Evolutionary conservation across 30 jellyfish, hydroid and myxozoan genomes (phyloP).

Genomic region (Pelagia noctiluca): DNA sequence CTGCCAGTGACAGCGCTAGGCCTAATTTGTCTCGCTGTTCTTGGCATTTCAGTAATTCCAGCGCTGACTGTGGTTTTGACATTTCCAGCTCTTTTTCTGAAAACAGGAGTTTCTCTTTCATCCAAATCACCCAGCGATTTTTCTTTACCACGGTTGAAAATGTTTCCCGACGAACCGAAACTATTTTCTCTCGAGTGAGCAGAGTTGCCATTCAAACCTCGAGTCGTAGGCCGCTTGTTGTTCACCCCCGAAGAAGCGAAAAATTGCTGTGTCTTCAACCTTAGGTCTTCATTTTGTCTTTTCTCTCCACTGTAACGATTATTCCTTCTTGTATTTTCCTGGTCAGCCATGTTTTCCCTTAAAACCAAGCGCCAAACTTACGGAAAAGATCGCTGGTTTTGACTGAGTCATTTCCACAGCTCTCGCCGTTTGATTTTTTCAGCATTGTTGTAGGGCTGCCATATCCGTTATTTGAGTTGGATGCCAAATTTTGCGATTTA

Average conservation of each 20-base stretch:
- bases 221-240: conserved; percentile 1
- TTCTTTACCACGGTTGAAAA: too few species aligned
- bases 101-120: conserved; percentile 17
- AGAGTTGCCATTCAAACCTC: too few species aligned
- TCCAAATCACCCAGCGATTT: conserved; percentile 3
- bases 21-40: not conserved
- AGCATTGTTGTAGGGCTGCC: too few species aligned
- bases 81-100: conserved; percentile 64
- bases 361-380: not conserved
- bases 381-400: not conserved
- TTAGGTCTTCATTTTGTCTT: conserved; percentile 7
- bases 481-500: too few species aligned
- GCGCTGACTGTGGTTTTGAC: conserved; percentile 6
- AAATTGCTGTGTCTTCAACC: conserved; percentile 54
- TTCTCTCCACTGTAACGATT: not conserved
- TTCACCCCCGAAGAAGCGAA: conserved; percentile 15
- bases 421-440: too few species aligned
- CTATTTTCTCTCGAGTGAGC: too few species aligned
- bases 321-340: conserved; percentile 26
- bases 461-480: too few species aligned
- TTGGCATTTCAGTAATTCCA: not conserved
- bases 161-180: too few species aligned
- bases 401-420: not conserved
- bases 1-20: too few species aligned
- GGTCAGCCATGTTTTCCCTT: conserved; percentile 37